Conservation (phyloP, 2,888 invertebrate species). For the Drosophila helvetica region DNA sequence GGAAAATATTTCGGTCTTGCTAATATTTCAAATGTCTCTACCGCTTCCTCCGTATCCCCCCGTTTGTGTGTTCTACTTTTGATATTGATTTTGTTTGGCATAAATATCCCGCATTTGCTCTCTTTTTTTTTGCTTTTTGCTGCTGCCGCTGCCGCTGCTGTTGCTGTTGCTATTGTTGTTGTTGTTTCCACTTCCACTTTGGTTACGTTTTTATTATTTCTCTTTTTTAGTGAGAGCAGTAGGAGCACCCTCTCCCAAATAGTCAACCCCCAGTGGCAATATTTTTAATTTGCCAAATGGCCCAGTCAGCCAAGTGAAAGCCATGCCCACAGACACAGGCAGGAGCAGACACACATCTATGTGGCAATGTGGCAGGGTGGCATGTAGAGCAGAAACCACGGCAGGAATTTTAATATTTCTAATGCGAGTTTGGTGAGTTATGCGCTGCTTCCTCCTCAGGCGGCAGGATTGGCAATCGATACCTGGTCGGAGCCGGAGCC, state of each 20-base stretch:
- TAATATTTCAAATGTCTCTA: constrained; percentile 68
- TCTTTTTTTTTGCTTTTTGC: too few species aligned
- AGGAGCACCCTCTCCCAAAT: too few species aligned
- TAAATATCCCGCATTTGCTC: constrained; percentile 69
- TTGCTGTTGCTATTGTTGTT: too few species aligned
- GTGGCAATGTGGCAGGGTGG: constrained; percentile 10
- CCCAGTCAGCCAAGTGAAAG: constrained; percentile 74
- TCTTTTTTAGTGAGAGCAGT: constrained; percentile 17
- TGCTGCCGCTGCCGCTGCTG: constrained; percentile 29
- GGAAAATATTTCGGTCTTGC: constrained; percentile 57
- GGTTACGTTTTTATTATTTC: constrained; percentile 48
- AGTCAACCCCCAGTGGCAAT: constrained; percentile 59
- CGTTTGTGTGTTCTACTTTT: constrained; percentile 65
- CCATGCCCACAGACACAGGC: constrained; percentile 31
- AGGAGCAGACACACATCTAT: constrained; percentile 1
- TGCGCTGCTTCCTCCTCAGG: constrained; percentile 26
- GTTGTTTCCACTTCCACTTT: constrained; percentile 31
- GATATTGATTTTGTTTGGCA: constrained; percentile 75
- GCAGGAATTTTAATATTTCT: constrained; percentile 76
- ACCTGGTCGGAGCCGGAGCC: constrained; percentile 23
- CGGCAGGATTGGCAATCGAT: constrained; percentile 50
- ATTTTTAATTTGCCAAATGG: constrained; percentile 77
- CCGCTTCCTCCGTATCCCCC: not conserved
- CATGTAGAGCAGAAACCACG: constrained; percentile 65
- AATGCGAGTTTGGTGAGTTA: constrained; percentile 68